Base-by-base conservation (phyloP, 2,888 invertebrate species). In the Erynnis tages region DNA sequence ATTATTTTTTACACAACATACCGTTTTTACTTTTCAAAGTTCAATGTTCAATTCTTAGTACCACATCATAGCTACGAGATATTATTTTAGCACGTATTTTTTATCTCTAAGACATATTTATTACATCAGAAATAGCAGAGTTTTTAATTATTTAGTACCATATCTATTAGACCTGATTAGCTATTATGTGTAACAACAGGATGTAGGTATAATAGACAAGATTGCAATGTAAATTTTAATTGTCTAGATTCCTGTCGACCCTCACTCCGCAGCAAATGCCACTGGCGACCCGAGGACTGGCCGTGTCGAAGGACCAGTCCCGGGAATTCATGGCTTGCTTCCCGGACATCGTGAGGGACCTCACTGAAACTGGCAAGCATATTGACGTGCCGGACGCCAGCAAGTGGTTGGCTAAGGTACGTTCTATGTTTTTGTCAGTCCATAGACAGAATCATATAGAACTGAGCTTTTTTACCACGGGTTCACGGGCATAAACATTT, bases 281-380 rank as follows among this genome's bases (percentile, higher is more conserved):
- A 58, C 79, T 90, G 76, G 91, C 92, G 56, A 90, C 93, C 59
- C 91, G 91, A 59, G 90, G 91, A 70, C 91, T 92, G 65, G 91
- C 92, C 41, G 91, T 93, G 43, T 93, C 93, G 56, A 95, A 95
- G 86, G 96, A 96, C 82, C 96, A 96, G 84, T 93, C 93, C 76
- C 91, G 95, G 67, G 95, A 96, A 78, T 94, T 97, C 86, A 95
- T 96, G 95, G 94, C 95, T 44, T 89, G 95, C 59, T 97, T 96
- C 90, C 96, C 96, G 69, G 96, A 96, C 82, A 89, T 97, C 66
- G 95, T 97, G 55, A 90, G 95, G 66, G 96, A 96, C 79, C 89
- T 97, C 60, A 95, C 95, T 27, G 94, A 95, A 69, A 92, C 93
- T 65, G 93, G 93, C 63, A 93, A 94, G 70, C 92, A 93, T 77